phyloP scores from a whole-genome alignment of 2,888 invertebrate genomes.

The Resseliella maxima region DNA sequence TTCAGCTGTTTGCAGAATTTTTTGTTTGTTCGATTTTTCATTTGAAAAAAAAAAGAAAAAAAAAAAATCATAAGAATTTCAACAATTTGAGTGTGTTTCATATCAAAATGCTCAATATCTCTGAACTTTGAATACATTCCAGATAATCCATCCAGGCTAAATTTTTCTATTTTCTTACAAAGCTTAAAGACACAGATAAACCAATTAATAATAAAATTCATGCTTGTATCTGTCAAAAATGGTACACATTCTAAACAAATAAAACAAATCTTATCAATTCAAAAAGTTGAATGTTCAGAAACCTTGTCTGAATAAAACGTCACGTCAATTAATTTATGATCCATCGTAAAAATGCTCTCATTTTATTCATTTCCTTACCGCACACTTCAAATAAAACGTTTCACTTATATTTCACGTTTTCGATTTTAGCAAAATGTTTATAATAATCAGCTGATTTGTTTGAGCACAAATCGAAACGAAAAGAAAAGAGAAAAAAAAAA shows the following conservation, averaged over 20 bases:
- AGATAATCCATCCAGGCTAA: neutral
- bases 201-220: neutral
- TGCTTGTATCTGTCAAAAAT: neutral
- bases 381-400: too few relatives aligned
- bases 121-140: neutral
- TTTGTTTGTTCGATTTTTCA: neutral
- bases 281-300: neutral
- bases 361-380: neutral
- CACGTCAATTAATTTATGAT: neutral
- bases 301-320: neutral
- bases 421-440: too few relatives aligned
- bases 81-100: neutral
- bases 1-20: neutral
- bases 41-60: neutral
- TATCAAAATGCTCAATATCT: neutral
- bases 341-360: neutral
- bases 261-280: conserved; percentile 10
- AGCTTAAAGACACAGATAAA: too few relatives aligned
- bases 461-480: too few relatives aligned
- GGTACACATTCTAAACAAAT: neutral
- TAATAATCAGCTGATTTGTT: too few relatives aligned
- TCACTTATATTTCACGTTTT: too few relatives aligned
- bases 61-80: neutral
- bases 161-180: too few relatives aligned
- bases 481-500: too few relatives aligned